Conservation (phyloP, 2,888 invertebrate species). For the Cataglyphis albicans region DNA sequence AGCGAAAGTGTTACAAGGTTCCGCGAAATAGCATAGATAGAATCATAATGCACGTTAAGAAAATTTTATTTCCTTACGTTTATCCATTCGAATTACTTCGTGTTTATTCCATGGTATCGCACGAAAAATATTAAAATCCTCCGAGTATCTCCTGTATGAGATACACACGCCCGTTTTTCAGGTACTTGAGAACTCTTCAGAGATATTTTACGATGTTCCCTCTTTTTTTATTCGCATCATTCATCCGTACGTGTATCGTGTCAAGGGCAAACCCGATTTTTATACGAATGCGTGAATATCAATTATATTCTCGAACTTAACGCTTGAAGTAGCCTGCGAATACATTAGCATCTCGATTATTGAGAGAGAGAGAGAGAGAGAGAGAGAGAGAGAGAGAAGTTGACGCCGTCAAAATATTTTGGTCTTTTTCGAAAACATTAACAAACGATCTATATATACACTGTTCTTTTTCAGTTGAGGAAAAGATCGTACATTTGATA, state of each 20-base stretch:
- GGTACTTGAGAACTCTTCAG: background rate
- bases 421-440: background rate
- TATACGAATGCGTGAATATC: conserved; percentile 43
- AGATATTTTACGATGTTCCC: background rate
- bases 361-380: too few species aligned
- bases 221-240: conserved; percentile 1
- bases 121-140: background rate
- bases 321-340: conserved; percentile 19
- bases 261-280: conserved; percentile 41
- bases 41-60: conserved; percentile 28
- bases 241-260: conserved; percentile 16
- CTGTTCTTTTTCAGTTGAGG: background rate
- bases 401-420: background rate
- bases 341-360: conserved; percentile 57
- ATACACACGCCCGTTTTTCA: background rate
- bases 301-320: conserved; percentile 41
- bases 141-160: too few species aligned
- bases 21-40: conserved; percentile 58
- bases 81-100: background rate
- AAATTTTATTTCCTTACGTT: conserved; percentile 33
- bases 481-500: background rate
- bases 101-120: background rate
- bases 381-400: background rate
- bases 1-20: conserved; percentile 72
- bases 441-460: background rate